Evolutionary conservation across 2,113 vertebrate genomes (phyloP).

Genomic region (Scortum barcoo): DNA sequence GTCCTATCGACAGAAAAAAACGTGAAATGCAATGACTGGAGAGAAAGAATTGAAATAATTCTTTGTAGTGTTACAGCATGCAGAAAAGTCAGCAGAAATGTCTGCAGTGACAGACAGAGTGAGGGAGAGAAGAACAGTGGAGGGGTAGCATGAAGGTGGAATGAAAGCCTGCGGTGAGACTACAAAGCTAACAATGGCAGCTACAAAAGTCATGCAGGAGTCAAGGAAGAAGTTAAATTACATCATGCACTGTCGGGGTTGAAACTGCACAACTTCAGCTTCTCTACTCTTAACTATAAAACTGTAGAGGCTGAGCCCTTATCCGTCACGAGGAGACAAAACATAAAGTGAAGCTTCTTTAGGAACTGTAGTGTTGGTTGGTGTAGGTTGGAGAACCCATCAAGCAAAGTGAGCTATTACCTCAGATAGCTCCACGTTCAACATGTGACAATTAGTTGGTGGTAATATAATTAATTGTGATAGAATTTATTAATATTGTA

Average conservation of each 20-base stretch:
- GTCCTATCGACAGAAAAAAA: not conserved
- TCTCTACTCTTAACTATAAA: not conserved
- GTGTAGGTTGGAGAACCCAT: not conserved
- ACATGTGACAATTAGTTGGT: not conserved
- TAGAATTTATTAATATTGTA: not conserved
- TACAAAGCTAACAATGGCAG: slow-evolving; percentile 42
- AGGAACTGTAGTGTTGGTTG: not conserved
- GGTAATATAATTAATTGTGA: not conserved
- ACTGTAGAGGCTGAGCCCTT: slow-evolving; percentile 7
- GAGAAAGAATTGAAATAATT: slow-evolving; percentile 33
- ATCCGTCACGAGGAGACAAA: slow-evolving; percentile 38
- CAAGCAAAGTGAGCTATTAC: not conserved
- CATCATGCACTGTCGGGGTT: slow-evolving; percentile 43
- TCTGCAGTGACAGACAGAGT: slow-evolving; percentile 8
- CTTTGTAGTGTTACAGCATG: slow-evolving; percentile 59
- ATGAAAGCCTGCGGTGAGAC: slow-evolving; percentile 33
- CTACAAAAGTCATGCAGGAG: slow-evolving; percentile 58
- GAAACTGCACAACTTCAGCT: slow-evolving; percentile 3
- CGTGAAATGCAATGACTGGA: slow-evolving; percentile 19
- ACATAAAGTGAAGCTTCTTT: not conserved
- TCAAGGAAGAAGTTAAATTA: slow-evolving; percentile 48
- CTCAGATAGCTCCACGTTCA: not conserved
- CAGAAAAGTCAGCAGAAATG: slow-evolving; percentile 12
- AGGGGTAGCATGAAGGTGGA: slow-evolving; percentile 10
- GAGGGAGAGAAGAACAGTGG: not conserved